Base-by-base conservation (phyloP, 1,140 invertebrate genomes). In the Achatina immaculata region DNA sequence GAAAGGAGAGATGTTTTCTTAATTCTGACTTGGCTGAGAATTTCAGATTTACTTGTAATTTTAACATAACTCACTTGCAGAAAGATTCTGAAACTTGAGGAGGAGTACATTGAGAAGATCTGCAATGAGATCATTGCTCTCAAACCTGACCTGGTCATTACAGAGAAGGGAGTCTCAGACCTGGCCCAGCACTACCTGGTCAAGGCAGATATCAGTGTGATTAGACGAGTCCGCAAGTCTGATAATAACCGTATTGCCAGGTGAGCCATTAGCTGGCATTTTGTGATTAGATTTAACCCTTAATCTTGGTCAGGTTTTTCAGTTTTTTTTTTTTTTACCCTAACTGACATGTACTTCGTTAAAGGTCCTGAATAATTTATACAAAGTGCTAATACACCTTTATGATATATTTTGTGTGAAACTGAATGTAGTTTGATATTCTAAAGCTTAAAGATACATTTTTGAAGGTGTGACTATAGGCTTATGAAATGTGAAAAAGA, bases 121-220 rank as follows among this genome's bases (percentile, higher is more conserved):
- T 99, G 98, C 88, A 95, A 95, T 1, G 97, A 99, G 34, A 95
- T 99, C 75, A 98, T 99, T 86, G 94, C 94, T 0, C 91, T 99
- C 0, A 99, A 99, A 90, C 98, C 98, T 0, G 97, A 99, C 91
- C 89, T 99, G 19, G 94, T 99, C 0, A 97, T 99, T 88, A 99
- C 99, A 0, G 99, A 99, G 92, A 99, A 99, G 91, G 98, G 98
- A 58, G 94, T 99, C 16, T 98, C 97, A 11, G 93, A 93, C 86
- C 86, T 94, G 14, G 93, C 93, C 51, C 93, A 94, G 81, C 93
- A 94, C 85, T 94, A 91, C 86, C 86, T 93, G 24, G 89, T 93
- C 9, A 93, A 94, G 89, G 98, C 98, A 75, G 96, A 96, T 62
- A 99, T 99, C 80, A 96, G 96, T 24, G 97, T 96, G 58, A 94